Evolutionary conservation across 2,888 invertebrate genomes (phyloP).

Genomic region (Clunio marinus): DNA sequence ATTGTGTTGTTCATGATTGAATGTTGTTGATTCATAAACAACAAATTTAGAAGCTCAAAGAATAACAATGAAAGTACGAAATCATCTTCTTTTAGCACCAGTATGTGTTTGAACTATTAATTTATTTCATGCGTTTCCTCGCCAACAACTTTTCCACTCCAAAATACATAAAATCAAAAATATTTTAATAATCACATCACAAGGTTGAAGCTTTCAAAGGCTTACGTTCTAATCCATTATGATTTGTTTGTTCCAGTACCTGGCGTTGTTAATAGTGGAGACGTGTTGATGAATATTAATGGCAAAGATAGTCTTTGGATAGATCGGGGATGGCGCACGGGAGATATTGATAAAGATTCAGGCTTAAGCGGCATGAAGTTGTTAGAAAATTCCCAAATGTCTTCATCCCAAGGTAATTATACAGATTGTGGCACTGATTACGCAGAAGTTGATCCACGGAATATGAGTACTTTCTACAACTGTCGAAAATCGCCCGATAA

Average conservation of each 20-base stretch:
- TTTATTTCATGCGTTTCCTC: too few relatives aligned
- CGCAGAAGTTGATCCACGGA: conserved; percentile 63
- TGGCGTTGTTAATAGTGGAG: conserved; percentile 52
- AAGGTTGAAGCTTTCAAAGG: too few relatives aligned
- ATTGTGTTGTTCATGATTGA: too few relatives aligned
- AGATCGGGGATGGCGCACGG: conserved; percentile 64
- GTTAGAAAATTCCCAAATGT: conserved; percentile 53
- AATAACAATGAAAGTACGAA: not conserved
- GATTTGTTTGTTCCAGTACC: conserved; percentile 41
- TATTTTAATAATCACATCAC: too few relatives aligned
- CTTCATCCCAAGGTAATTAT: conserved; percentile 48
- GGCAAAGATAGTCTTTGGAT: conserved; percentile 67
- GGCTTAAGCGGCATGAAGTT: conserved; percentile 57
- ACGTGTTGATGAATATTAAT: conserved; percentile 52
- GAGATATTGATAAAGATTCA: conserved; percentile 61
- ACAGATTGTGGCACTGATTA: conserved; percentile 58
- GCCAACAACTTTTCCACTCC: too few relatives aligned
- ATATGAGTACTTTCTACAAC: conserved; percentile 68
- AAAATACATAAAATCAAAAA: too few relatives aligned
- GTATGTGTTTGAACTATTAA: not conserved
- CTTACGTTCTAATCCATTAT: not conserved
- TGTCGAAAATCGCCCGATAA: conserved; percentile 62
- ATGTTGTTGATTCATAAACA: too few relatives aligned
- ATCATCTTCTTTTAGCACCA: not conserved
- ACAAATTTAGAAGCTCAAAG: too few relatives aligned